phyloP scores from a whole-genome alignment of 30 jellyfish, hydroid and myxozoan species.

The Cassiopea andromeda region DNA sequence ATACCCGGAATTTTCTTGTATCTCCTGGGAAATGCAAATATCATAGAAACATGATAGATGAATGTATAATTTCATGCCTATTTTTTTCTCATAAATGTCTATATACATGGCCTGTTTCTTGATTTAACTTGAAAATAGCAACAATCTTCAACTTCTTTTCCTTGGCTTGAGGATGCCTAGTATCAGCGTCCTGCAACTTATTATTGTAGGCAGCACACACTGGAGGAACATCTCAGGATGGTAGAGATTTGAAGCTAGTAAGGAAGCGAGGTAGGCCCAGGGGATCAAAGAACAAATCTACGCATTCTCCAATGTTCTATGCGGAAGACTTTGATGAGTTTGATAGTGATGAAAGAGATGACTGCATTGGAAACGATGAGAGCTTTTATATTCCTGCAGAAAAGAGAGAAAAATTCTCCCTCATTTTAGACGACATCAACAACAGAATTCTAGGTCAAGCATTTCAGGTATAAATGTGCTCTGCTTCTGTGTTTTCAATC shows the following conservation, averaged over 20 bases:
- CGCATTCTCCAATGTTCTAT: constrained; percentile 58
- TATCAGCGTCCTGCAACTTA: too few relatives aligned
- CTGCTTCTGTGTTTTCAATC: neutral
- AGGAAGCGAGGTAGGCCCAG: constrained; percentile 73
- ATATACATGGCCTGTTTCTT: too few relatives aligned
- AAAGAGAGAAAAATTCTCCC: constrained; percentile 48
- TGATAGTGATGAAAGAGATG: constrained; percentile 57
- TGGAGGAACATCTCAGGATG: constrained; percentile 22
- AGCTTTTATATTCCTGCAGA: constrained; percentile 60
- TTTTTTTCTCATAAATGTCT: too few relatives aligned
- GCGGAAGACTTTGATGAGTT: constrained; percentile 66
- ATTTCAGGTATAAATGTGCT: neutral
- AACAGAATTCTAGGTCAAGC: constrained; percentile 45
- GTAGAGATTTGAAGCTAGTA: constrained; percentile 20
- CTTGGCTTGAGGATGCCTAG: too few relatives aligned
- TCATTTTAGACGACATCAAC: constrained; percentile 51
- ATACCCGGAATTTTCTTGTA: too few relatives aligned
- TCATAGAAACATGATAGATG: too few relatives aligned
- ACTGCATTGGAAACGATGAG: constrained; percentile 1
- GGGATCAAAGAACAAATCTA: constrained; percentile 52
- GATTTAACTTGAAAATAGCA: too few relatives aligned
- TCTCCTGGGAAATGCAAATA: too few relatives aligned
- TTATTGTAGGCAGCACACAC: constrained; percentile 10
- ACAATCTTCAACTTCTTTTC: too few relatives aligned
- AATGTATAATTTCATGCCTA: too few relatives aligned